phyloP scores from a whole-genome alignment of 2,797 vertebrate genomes.

The Siniperca scherzeri region DNA sequence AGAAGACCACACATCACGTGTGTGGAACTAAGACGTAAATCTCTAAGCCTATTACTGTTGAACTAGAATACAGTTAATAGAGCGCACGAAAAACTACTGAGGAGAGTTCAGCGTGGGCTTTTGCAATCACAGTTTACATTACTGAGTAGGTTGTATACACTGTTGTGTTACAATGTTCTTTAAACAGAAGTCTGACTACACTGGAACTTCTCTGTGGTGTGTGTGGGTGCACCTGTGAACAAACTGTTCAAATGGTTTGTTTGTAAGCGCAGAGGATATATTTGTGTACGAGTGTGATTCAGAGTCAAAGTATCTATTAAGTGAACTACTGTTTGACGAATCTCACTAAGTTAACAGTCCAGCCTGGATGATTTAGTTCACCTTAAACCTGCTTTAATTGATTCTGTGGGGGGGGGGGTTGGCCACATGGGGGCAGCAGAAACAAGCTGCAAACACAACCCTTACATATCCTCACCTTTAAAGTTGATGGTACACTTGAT shows the following conservation, averaged over 20 bases:
- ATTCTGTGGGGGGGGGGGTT: too few species aligned
- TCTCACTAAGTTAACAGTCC: not conserved
- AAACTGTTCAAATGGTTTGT: not conserved
- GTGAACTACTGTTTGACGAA: not conserved
- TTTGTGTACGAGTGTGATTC: not conserved
- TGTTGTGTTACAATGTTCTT: not conserved
- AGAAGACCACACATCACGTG: conserved; percentile 1
- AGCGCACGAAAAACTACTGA: not conserved
- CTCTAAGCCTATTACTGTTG: conserved; percentile 39
- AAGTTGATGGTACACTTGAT: not conserved
- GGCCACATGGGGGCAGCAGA: not conserved
- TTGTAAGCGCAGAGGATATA: not conserved
- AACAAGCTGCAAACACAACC: not conserved
- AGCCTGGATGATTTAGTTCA: not conserved
- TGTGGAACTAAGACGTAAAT: not conserved
- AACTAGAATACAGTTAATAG: conserved; percentile 7
- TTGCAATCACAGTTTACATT: conserved; percentile 19
- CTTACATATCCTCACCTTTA: not conserved
- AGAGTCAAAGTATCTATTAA: not conserved
- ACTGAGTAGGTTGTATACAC: not conserved
- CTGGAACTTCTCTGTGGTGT: not conserved
- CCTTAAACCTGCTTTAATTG: not conserved
- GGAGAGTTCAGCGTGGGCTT: not conserved
- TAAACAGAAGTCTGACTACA: not conserved
- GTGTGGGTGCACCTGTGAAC: conserved; percentile 9